Conservation (phyloP, 2,797 vertebrate genomes). For the Muscicapa striata region DNA sequence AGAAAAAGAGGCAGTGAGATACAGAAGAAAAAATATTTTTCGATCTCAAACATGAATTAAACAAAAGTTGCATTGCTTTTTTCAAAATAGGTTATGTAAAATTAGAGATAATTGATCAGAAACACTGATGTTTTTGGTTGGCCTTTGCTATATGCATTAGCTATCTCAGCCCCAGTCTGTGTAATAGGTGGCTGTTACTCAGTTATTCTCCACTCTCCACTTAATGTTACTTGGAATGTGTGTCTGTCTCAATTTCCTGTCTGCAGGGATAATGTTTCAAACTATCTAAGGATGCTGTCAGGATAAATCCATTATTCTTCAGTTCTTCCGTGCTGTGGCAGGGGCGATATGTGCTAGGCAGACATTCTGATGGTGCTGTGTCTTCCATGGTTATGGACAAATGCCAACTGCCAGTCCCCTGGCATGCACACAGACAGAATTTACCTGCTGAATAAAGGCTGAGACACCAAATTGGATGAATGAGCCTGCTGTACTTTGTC, state of each 20-base stretch:
- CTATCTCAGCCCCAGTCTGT: background rate
- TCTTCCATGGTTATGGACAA: background rate
- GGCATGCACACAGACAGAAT: background rate
- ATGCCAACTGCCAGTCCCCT: background rate
- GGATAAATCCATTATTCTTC: background rate
- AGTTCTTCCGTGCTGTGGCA: background rate
- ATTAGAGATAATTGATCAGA: background rate
- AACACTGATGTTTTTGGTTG: background rate
- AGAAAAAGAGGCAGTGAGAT: background rate
- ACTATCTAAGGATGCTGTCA: background rate
- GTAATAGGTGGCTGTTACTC: background rate
- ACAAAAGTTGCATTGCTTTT: background rate
- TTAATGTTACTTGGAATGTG: background rate
- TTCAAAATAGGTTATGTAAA: background rate
- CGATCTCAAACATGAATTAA: background rate
- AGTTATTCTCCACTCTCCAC: background rate
- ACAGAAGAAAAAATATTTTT: background rate
- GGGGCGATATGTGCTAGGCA: background rate
- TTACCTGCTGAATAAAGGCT: background rate
- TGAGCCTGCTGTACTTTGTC: background rate
- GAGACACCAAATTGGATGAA: background rate
- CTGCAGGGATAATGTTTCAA: background rate
- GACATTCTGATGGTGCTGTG: background rate
- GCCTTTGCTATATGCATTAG: background rate
- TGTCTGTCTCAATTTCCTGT: background rate